phyloP scores from a whole-genome alignment of 2,888 invertebrate genomes.

The Pachycephus smyrnensis region DNA sequence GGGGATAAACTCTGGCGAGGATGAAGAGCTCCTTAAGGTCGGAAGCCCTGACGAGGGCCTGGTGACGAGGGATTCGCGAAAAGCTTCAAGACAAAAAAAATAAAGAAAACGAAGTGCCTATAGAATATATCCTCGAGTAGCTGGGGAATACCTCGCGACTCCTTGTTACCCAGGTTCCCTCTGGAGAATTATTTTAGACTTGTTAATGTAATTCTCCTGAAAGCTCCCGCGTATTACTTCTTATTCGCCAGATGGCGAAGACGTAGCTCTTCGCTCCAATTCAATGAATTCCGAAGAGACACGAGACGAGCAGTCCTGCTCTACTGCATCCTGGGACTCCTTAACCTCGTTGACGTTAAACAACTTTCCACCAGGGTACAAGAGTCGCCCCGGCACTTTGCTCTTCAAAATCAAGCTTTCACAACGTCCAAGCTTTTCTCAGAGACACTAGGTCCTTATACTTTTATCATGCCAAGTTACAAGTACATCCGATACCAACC shows the following conservation, averaged over 20 bases:
- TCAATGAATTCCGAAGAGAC: not conserved
- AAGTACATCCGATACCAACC: not conserved
- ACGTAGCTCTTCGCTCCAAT: not conserved
- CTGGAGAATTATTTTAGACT: constrained; percentile 44
- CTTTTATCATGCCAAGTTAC: not conserved
- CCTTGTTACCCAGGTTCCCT: not conserved
- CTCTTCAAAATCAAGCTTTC: not conserved
- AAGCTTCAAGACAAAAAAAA: not conserved
- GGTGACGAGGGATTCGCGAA: not conserved
- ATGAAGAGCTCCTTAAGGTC: not conserved
- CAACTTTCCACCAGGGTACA: not conserved
- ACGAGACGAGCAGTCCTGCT: not conserved
- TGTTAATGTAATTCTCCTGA: constrained; percentile 48
- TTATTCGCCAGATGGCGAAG: not conserved
- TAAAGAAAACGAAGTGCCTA: not conserved
- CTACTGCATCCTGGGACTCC: not conserved
- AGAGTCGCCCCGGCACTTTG: not conserved
- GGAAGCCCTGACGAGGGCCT: not conserved
- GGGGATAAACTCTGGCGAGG: not conserved
- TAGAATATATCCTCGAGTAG: not conserved
- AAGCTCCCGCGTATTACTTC: constrained; percentile 26
- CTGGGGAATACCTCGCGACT: not conserved
- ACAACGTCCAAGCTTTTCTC: not conserved
- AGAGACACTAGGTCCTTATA: not conserved
- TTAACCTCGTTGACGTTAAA: not conserved